Base-by-base conservation (phyloP, 2,113 vertebrate species). In the Parus major region DNA sequence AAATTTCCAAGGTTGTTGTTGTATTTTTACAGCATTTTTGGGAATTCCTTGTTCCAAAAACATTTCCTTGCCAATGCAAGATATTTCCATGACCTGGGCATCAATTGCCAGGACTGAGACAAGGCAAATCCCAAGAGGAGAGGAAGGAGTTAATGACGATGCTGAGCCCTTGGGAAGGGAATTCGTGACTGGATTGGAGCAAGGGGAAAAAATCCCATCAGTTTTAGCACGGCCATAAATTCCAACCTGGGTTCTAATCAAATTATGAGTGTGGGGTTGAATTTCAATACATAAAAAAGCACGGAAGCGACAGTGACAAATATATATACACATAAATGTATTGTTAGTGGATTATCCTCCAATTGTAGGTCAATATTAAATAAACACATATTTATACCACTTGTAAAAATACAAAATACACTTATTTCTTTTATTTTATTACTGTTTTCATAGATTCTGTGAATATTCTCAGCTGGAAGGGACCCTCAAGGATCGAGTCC, bases 401-500 rank as follows among this genome's bases (percentile, higher is more conserved):
- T 29, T 55, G 18, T 23, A 33, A 90, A 90, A n/a, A 22, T 7
- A 29, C 0, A 56, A 79, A 93, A 41, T 12, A 5, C 4, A 9
- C 12, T 55, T 35, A 2, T 35, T 59, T 33, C 0, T 47, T 61
- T 47, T 29, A 4, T 36, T 52, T 59, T 41, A 5, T 41, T 41
- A 27, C 3, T 22, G 3, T 22, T 78, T 75, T 35, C 52, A 42
- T 15, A 17, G 35, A 57, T 42, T 66, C 16, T 0, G 0, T 20
- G 20, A 25, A 16, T 35, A 25, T 50, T 76, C 29, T 76, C 16
- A 42, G 35, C 35, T 31, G 31, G 52, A 31, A 76, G 13, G 21
- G 9, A 57, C 6, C 20, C 29, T 35, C 7, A 66, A 10, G 25
- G 12, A 66, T 35, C 0, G 3, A 57, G 13, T 57, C 52, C 82